Conservation (phyloP, 2,888 invertebrate genomes). For the Osmoderma eremita region DNA sequence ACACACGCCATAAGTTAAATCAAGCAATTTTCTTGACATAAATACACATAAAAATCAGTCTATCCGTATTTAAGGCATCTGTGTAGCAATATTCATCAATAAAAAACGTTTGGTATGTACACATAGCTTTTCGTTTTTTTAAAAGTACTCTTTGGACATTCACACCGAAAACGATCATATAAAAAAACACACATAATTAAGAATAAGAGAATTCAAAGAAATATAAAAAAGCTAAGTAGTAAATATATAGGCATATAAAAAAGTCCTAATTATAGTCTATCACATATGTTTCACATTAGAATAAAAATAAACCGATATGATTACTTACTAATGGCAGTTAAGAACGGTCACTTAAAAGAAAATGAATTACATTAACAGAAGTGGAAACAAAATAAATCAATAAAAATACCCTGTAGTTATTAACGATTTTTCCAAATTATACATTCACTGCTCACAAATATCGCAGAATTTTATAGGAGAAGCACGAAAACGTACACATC, state of each 20-base stretch:
- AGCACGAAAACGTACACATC: constrained; percentile 10
- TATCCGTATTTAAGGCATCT: constrained; percentile 55
- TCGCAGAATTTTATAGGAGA: neutral
- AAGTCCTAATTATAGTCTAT: constrained; percentile 36
- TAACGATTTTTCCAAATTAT: constrained; percentile 9
- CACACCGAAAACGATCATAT: constrained; percentile 25
- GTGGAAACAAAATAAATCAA: constrained; percentile 1
- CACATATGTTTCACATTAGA: constrained; percentile 36
- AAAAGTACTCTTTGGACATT: constrained; percentile 41
- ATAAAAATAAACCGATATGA: constrained; percentile 26
- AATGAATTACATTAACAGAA: constrained; percentile 19
- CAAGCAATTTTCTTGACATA: constrained; percentile 41
- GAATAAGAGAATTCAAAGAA: constrained; percentile 6
- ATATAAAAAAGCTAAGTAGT: constrained; percentile 32
- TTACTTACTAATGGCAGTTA: constrained; percentile 43
- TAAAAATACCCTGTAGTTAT: constrained; percentile 38
- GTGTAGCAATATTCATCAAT: constrained; percentile 47
- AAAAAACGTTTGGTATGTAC: constrained; percentile 40
- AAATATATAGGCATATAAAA: constrained; percentile 37
- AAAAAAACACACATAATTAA: constrained; percentile 27
- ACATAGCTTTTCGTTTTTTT: constrained; percentile 27
- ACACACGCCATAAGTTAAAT: constrained; percentile 32
- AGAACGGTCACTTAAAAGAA: constrained; percentile 33
- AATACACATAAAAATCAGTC: constrained; percentile 53
- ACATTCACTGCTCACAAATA: constrained; percentile 3